Percentiles rank a stretch among this genome's conserved stretches.
Conservation (phyloP, 2,113 vertebrate species). For the Dasyurus viverrinus region DNA sequence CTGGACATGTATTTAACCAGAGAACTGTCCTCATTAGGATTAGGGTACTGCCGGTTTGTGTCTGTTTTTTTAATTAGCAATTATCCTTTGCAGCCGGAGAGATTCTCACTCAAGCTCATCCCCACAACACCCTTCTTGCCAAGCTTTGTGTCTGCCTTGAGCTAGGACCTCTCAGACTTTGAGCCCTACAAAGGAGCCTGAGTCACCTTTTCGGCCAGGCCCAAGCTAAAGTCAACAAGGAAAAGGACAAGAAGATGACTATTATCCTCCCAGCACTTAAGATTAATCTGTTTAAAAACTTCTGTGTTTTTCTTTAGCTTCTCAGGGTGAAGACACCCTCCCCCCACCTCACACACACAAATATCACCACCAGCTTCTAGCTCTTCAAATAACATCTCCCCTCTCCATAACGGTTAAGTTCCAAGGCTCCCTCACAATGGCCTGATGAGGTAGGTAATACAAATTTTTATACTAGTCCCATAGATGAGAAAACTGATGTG, state of each 20-base stretch:
- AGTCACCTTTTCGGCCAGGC: background rate
- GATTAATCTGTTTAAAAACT: background rate
- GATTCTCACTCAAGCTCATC: background rate
- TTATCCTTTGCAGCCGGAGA: background rate
- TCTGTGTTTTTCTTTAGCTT: background rate
- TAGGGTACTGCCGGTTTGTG: background rate
- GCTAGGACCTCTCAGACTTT: background rate
- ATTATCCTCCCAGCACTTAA: background rate
- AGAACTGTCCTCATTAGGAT: background rate
- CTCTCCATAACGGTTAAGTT: background rate
- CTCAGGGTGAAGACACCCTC: background rate
- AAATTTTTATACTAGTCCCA: background rate
- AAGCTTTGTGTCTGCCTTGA: background rate
- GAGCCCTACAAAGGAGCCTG: background rate
- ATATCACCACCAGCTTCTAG: background rate
- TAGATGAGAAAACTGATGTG: background rate
- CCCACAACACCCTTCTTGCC: background rate
- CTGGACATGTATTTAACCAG: background rate
- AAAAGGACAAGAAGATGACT: background rate
- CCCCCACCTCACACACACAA: too few species aligned
- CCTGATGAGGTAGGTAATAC: background rate
- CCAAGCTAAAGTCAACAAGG: background rate
- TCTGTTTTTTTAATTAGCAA: background rate
- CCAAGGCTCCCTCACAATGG: background rate
- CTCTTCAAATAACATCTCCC: background rate